Base-by-base conservation (phyloP, 2,113 vertebrate species). In the Myocastor coypus region DNA sequence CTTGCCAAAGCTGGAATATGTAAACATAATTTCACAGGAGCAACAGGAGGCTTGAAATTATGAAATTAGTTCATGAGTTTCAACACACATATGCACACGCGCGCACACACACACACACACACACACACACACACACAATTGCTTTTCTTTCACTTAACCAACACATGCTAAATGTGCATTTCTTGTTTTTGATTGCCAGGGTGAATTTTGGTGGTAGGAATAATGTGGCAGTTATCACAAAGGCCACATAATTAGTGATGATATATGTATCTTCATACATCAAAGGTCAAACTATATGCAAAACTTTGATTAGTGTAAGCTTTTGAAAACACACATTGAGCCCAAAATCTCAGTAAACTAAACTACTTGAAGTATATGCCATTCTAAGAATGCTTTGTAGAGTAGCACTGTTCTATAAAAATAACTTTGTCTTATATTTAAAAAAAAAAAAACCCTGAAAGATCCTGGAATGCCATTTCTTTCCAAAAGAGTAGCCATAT, bases 401-500 rank as follows among this genome's bases (percentile, higher is more conserved):
- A 96, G 96, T 89, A 96, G 95, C 85, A 92, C 94, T 97, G 59
- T 94, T 97, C 81, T 97, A 34, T 96, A 97, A 96, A 98, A 96
- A 97, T 94, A 98, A 97, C 92, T 97, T 97, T 94, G 92, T 97
- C 97, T 94, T 97, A 95, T 97, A 96, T 97, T 97, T 97, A 75
- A 84, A 89, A 84, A 86, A 96, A 96, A 95, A 97, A 93, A 83
- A 84, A 69, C 46, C 80, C 93, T 86, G 89, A 96, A 97, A 96
- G 93, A 97, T 98, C 90, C 96, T 95, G 95, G 96, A 97, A 98
- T 97, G 97, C 94, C 97, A 97, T 96, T 97, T 93, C 97, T 95
- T 97, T 97, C 96, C 95, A 97, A 98, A 97, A 97, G 95, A 98
- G 96, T 97, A 97, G 97, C 96, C 96, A 97, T 98, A 97, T 97